Conservation (phyloP, 2,113 vertebrate species). For the Lates calcarifer region DNA sequence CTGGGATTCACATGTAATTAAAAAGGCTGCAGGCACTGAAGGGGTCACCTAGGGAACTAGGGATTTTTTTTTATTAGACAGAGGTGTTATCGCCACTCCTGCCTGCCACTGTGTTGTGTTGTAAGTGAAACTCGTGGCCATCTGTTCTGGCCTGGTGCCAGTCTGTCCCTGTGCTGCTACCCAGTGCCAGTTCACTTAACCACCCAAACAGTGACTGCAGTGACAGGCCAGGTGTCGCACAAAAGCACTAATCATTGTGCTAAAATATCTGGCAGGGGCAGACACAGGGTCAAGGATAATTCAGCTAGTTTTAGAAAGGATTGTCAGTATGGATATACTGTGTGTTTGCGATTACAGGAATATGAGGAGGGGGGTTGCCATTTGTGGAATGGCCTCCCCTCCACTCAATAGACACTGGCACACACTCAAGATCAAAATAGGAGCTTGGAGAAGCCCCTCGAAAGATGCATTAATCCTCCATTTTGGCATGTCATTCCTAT, state of each 20-base stretch:
- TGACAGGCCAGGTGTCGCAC: slow-evolving; percentile 52
- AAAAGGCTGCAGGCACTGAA: slow-evolving; percentile 59
- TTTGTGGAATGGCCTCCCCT: slow-evolving; percentile 24
- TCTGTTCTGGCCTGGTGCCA: slow-evolving; percentile 65
- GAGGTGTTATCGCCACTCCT: slow-evolving; percentile 62
- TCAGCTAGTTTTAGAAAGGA: slow-evolving; percentile 25
- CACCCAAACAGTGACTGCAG: slow-evolving; percentile 48
- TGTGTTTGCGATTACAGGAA: background rate
- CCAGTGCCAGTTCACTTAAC: slow-evolving; percentile 56
- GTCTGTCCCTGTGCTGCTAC: slow-evolving; percentile 37
- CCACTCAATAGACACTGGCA: slow-evolving; percentile 10
- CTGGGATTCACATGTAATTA: slow-evolving; percentile 73
- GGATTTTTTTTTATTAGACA: slow-evolving; percentile 64
- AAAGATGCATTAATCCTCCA: slow-evolving; percentile 56
- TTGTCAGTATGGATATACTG: background rate
- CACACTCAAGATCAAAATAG: slow-evolving; percentile 33
- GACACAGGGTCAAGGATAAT: background rate
- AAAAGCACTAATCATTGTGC: slow-evolving; percentile 33
- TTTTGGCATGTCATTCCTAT: slow-evolving; percentile 44
- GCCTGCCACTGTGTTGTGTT: slow-evolving; percentile 56
- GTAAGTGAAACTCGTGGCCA: slow-evolving; percentile 66
- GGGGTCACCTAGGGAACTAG: slow-evolving; percentile 60
- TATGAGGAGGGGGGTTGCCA: background rate
- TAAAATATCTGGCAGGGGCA: slow-evolving; percentile 19
- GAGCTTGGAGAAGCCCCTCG: slow-evolving; percentile 17